Percentiles rank a stretch among this genome's conserved stretches.
Conservation (phyloP, 2,797 vertebrate species). For the Lagothrix lagotricha region DNA sequence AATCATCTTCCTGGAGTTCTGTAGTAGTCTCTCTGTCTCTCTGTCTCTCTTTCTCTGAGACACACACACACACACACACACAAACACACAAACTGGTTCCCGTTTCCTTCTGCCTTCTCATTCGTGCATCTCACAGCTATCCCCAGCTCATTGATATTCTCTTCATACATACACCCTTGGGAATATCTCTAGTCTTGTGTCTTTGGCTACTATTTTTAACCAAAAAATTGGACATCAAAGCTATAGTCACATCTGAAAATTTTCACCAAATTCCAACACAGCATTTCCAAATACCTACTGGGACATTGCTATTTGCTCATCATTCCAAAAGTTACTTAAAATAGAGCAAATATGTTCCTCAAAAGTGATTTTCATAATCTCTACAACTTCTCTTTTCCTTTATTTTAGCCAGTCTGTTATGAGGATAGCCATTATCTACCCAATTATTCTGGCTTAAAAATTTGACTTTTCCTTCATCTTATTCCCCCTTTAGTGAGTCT, state of each 20-base stretch:
- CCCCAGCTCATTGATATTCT: not conserved
- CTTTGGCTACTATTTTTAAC: conserved; percentile 25
- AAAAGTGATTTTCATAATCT: conserved; percentile 7
- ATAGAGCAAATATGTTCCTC: not conserved
- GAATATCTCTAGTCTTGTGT: not conserved
- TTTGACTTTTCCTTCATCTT: not conserved
- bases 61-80: not conserved
- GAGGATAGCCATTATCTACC: not conserved
- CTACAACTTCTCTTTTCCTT: not conserved
- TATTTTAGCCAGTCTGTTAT: not conserved
- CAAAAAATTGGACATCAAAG: not conserved
- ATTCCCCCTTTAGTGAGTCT: not conserved
- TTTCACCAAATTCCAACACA: not conserved
- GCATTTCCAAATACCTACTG: not conserved
- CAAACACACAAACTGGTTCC: no score
- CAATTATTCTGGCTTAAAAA: not conserved
- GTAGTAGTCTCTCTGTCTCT: not conserved
- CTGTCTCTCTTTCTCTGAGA: not conserved
- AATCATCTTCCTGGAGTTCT: not conserved
- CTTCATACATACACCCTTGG: not conserved
- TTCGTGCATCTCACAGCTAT: not conserved
- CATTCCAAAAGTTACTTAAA: not conserved
- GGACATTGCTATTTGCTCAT: not conserved
- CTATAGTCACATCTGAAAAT: not conserved
- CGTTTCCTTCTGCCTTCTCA: not conserved